Evolutionary conservation across 2,888 invertebrate species (phyloP), one percentile per base, ranked within the genome.

Genomic region (Drosophila maculinotata): DNA sequence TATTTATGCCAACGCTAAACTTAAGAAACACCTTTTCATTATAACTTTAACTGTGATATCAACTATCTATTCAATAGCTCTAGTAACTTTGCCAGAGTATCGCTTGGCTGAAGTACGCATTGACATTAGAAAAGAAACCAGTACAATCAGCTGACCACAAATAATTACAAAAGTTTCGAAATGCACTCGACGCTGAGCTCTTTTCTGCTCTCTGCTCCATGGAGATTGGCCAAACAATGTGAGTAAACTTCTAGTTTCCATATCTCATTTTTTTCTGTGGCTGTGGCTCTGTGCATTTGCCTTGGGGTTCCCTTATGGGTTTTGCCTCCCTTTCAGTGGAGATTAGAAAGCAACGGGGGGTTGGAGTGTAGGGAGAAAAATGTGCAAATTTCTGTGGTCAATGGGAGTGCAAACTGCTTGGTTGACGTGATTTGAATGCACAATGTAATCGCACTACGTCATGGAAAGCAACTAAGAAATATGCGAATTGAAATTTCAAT

Each of bases 81-180:
- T n/a, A n/a, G n/a, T 12, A 53, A 42, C 17, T 14, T 44, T 39
- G 20, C 20, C 31, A 39, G 28, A 20, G 44, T 31, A 30, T 35
- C 30, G 17, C 17, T 42, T 10, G 15, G 36, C 14, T 26, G 20
- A n/a, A 45, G 20, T 36, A 42, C 25, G 36, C 57, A 48, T 44
- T 23, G 28, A 26, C n/a, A 20, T 9, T 5, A 12, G 33, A 31
- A 23, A 30, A 52, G n/a, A 33, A 51, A 17, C 35, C 30, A 60
- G 14, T 54, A 41, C 45, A 51, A 68, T 38, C 39, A 47, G 41
- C 30, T 63, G 38, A 69, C 65, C 70, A 48, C 64, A 75, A 58
- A 75, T 75, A 64, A 72, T 72, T 64, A 69, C 7, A 74, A 72
- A 72, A 72, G 47, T 72, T 72, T 69, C 14, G 25, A 33, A 44